Conservation (phyloP, 2,113 vertebrate genomes). For the Alligator mississippiensis region DNA sequence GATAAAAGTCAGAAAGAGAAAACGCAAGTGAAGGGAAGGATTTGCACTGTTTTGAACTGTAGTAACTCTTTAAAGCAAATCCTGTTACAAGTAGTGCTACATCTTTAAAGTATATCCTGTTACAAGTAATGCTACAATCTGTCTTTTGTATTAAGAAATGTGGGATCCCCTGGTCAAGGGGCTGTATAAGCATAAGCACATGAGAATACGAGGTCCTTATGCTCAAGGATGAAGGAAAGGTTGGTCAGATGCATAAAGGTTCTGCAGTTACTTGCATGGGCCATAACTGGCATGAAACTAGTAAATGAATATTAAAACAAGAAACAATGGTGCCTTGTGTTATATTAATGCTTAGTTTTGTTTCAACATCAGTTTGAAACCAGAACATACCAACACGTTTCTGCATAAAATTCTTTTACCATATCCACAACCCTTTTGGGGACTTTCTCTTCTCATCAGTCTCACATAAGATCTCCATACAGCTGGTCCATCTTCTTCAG, state of each 20-base stretch:
- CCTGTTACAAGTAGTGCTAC: not conserved
- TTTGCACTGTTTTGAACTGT: not conserved
- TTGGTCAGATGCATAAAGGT: not conserved
- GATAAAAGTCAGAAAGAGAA: constrained; percentile 26
- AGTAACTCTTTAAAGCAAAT: not conserved
- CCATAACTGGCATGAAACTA: not conserved
- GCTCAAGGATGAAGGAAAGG: not conserved
- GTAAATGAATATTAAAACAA: not conserved
- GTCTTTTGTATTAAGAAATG: not conserved
- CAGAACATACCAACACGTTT: not conserved
- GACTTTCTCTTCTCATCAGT: not conserved
- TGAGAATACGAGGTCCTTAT: not conserved
- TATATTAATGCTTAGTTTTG: not conserved
- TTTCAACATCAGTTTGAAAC: not conserved
- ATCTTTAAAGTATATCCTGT: not conserved
- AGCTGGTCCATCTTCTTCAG: not conserved
- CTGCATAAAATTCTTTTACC: not conserved
- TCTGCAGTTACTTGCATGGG: not conserved
- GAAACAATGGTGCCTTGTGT: not conserved
- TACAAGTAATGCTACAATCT: not conserved
- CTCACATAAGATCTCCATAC: not conserved
- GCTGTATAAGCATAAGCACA: not conserved
- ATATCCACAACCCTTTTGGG: not conserved
- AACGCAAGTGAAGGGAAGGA: not conserved
- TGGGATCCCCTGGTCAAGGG: not conserved